These are phyloP conservation scores for Tipula confusa DNA, from an alignment of 2,888 invertebrate genomes.

Conservation along the genomic window DNA sequence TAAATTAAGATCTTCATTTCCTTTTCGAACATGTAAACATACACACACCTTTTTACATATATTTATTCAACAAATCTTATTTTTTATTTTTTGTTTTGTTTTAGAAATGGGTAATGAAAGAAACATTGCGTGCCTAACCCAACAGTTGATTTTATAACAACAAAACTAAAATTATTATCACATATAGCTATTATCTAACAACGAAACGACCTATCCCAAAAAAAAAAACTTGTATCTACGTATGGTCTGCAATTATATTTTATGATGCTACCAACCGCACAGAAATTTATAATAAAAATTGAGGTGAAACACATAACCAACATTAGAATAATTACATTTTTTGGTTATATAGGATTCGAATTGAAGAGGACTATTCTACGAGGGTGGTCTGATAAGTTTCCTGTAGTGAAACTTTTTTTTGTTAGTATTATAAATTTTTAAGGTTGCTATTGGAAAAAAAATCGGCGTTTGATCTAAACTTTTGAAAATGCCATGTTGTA, in stretches of 20 bases:
- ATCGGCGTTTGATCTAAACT: too few species aligned
- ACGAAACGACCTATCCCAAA: not conserved
- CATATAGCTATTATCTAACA: not conserved
- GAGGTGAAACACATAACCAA: not conserved
- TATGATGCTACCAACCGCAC: not conserved
- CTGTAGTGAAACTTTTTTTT: too few species aligned
- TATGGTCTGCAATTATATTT: slow-evolving; percentile 7
- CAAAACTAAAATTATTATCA: not conserved
- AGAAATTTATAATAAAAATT: not conserved
- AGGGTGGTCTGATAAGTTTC: too few species aligned
- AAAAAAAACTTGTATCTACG: too few species aligned
- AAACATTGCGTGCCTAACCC: not conserved
- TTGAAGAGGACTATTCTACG: too few species aligned
- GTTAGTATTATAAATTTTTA: too few species aligned
- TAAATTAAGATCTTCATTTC: not conserved
- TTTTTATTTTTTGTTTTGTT: not conserved
- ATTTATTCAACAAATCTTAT: not conserved
- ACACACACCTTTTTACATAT: not conserved
- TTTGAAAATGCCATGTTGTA: too few species aligned
- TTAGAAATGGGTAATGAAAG: not conserved
- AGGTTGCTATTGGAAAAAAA: too few species aligned
- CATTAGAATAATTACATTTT: not conserved
- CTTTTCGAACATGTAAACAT: not conserved
- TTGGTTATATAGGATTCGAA: not conserved
- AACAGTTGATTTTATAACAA: not conserved